Evolutionary conservation across 1,140 invertebrate genomes (phyloP), one percentile per base, ranked within the genome.

Genomic region (Spodoptera frugiperda): DNA sequence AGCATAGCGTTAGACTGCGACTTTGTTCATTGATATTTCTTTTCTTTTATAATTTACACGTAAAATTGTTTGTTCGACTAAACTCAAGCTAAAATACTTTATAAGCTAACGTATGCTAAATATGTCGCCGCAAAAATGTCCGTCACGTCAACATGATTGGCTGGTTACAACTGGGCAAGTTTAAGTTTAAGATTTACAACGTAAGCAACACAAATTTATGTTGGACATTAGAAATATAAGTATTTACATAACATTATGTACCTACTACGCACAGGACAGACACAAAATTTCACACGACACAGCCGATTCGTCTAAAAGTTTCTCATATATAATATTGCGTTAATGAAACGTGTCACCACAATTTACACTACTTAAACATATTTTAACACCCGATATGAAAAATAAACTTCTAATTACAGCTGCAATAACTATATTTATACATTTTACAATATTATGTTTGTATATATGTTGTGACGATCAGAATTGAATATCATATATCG

Each of bases 341-440:
- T 89, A 88, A 89, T 90, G 87, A 92, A 91, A 89, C 83, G 82
- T 79, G 79, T 89, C 87, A 87, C 84, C 90, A 91, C 84, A 89
- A 88, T 93, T 86, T 91, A 92, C 88, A 92, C 92, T 93, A 93
- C 88, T 91, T 91, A 91, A 77, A 91, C 82, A 88, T 91, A 91
- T 91, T 70, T 89, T 89, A 93, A 93, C 91, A 93, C 89, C 86
- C 89, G 87, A 93, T 93, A 93, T 92, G 91, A 93, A 93, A 93
- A 93, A 92, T 93, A 93, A 93, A 93, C 88, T 88, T 90, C 91
- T 93, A 92, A 92, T 92, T 93, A 93, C 90, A 92, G 92, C 89
- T 91, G 92, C 90, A 92, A 93, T 93, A 93, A 93, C 91, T 93
- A 92, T 93, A 92, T 93, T 93, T 93, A 91, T 93, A 93, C 90